phyloP scores from a whole-genome alignment of 2,113 vertebrate species.

The Chinchilla lanigera region DNA sequence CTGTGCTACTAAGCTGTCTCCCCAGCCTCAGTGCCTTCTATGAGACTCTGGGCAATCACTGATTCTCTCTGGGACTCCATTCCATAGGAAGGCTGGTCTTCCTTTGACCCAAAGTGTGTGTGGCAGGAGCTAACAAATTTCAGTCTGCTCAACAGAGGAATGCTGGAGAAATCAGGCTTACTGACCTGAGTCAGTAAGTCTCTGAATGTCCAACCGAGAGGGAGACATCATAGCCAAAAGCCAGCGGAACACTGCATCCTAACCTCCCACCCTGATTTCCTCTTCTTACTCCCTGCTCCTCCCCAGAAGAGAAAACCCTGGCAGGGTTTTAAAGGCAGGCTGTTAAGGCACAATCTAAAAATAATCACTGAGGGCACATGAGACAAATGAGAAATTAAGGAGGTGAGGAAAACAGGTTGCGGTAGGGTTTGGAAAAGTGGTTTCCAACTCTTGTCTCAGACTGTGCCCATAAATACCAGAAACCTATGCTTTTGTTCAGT shows the following conservation, averaged over 20 bases:
- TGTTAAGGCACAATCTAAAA: constrained; percentile 68
- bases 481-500: not conserved
- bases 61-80: not conserved
- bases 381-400: constrained; percentile 47
- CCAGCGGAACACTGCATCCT: not conserved
- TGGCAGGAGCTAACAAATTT: not conserved
- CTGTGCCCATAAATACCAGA: not conserved
- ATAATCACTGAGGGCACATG: constrained; percentile 44
- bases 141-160: not conserved
- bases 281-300: constrained; percentile 31
- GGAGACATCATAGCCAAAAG: not conserved
- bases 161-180: not conserved
- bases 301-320: constrained; percentile 33
- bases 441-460: constrained; percentile 50
- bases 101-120: not conserved
- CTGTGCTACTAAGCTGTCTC: no score
- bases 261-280: not conserved
- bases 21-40: not conserved
- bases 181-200: not conserved
- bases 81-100: not conserved
- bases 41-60: not conserved
- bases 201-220: not conserved
- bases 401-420: not conserved
- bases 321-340: constrained; percentile 60
- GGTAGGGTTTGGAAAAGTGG: not conserved